Percentiles rank a stretch among this genome's conserved stretches.
These are phyloP conservation scores for Ganaspis sp. DNA, from an alignment of 1,140 invertebrate species.

Conservation along the genomic window DNA sequence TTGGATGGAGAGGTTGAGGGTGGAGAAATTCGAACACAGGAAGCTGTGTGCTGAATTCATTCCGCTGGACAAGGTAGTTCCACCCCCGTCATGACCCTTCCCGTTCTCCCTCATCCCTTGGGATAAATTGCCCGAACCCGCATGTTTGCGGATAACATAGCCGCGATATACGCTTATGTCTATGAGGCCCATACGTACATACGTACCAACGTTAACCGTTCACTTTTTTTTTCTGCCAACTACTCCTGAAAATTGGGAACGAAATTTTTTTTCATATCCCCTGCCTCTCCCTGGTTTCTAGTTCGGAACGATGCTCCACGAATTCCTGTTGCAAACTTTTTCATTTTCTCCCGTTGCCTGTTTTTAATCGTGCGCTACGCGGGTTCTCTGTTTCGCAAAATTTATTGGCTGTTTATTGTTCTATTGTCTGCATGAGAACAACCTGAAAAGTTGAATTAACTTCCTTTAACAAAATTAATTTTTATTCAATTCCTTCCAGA, in stretches of 20 bases:
- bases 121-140: slow-evolving; percentile 74
- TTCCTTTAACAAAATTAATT: slow-evolving; percentile 30
- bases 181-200: slow-evolving; percentile 57
- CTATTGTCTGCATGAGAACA: neutral
- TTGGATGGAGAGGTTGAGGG: slow-evolving; percentile 27
- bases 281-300: neutral
- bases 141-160: slow-evolving; percentile 74
- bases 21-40: slow-evolving; percentile 55
- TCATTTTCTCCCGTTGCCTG: slow-evolving; percentile 19
- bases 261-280: slow-evolving; percentile 51
- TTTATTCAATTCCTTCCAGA: slow-evolving; percentile 34
- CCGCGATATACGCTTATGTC: slow-evolving; percentile 66
- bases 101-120: slow-evolving; percentile 66
- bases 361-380: slow-evolving; percentile 18
- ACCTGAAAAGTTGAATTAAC: slow-evolving; percentile 2
- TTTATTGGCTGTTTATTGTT: slow-evolving; percentile 24
- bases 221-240: slow-evolving; percentile 58
- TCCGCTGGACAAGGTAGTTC: slow-evolving; percentile 68
- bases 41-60: slow-evolving; percentile 70
- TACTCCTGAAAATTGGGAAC: slow-evolving; percentile 65
- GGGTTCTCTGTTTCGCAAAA: slow-evolving; percentile 16
- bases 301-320: slow-evolving; percentile 12
- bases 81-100: slow-evolving; percentile 53
- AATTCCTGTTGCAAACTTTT: slow-evolving; percentile 20
- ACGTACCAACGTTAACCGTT: slow-evolving; percentile 46